Percentiles rank a stretch among this genome's conserved stretches.
Conservation (phyloP, 2,888 invertebrate genomes). For the Melanophora roralis region DNA sequence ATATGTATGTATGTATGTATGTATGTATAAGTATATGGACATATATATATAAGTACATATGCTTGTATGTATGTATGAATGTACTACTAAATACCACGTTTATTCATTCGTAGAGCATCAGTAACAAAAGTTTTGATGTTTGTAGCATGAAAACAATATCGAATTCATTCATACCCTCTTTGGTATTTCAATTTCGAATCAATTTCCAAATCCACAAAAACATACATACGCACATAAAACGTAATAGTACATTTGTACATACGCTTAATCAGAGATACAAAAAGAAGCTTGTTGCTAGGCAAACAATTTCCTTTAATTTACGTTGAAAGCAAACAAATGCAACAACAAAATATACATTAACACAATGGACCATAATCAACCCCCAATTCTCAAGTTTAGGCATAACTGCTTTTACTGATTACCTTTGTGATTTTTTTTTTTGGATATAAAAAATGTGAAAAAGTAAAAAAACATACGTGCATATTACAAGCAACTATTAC, state of each 20-base stretch:
- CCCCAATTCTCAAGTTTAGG: conserved; percentile 23
- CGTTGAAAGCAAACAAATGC: conserved; percentile 15
- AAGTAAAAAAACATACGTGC: background rate
- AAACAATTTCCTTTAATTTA: conserved; percentile 50
- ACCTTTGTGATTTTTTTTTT: conserved; percentile 21
- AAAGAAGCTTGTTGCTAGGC: conserved; percentile 59
- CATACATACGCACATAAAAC: background rate
- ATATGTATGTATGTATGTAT: too few relatives aligned
- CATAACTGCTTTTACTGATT: conserved; percentile 25
- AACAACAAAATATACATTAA: conserved; percentile 19
- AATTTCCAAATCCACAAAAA: conserved; percentile 44
- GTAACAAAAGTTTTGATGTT: conserved; percentile 27
- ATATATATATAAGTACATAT: too few relatives aligned
- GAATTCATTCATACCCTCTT: conserved; percentile 57
- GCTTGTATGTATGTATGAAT: too few relatives aligned
- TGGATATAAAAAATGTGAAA: background rate
- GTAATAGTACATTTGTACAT: background rate
- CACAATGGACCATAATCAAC: conserved; percentile 55
- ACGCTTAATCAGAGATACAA: conserved; percentile 6
- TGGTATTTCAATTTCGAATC: conserved; percentile 59
- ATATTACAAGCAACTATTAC: background rate
- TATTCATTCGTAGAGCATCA: background rate
- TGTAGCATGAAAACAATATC: conserved; percentile 54
- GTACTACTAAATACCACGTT: too few relatives aligned
- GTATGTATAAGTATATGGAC: too few relatives aligned